These are phyloP conservation scores for Camponotus fellah DNA, from an alignment of 2,888 invertebrate species.

Conservation along the genomic window DNA sequence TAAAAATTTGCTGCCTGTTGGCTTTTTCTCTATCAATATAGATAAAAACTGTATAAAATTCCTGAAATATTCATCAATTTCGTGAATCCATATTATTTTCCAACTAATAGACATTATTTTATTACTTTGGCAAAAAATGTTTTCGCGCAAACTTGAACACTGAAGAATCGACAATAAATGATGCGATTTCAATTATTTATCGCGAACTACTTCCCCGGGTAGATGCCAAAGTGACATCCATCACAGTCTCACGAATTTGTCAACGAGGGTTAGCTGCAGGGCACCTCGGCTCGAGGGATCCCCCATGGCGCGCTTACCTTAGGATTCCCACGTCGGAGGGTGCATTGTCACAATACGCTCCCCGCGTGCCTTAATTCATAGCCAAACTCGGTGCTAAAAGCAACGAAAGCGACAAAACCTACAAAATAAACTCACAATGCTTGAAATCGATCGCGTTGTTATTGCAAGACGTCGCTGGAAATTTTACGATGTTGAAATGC, in stretches of 20 bases:
- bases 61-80: background rate
- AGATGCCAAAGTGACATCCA: conserved; percentile 79
- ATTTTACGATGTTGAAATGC: background rate
- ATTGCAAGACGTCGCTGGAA: background rate
- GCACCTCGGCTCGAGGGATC: conserved; percentile 67
- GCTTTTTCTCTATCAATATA: background rate
- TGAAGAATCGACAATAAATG: background rate
- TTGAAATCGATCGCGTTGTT: conserved; percentile 42
- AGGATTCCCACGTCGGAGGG: conserved; percentile 83
- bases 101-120: background rate
- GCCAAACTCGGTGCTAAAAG: conserved; percentile 53
- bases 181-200: conserved; percentile 58
- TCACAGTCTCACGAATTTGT: conserved; percentile 84
- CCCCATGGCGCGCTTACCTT: conserved; percentile 58
- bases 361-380: conserved; percentile 66
- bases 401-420: conserved; percentile 36
- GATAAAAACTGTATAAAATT: background rate
- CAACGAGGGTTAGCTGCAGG: conserved; percentile 81
- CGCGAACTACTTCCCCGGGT: conserved; percentile 27
- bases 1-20: background rate
- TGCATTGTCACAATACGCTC: conserved; percentile 71
- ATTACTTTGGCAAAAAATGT: background rate
- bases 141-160: background rate
- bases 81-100: background rate
- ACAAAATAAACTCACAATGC: conserved; percentile 32